These are phyloP conservation scores for Ammodytes marinus DNA, from an alignment of 2,113 vertebrate genomes.

Conservation along the genomic window DNA sequence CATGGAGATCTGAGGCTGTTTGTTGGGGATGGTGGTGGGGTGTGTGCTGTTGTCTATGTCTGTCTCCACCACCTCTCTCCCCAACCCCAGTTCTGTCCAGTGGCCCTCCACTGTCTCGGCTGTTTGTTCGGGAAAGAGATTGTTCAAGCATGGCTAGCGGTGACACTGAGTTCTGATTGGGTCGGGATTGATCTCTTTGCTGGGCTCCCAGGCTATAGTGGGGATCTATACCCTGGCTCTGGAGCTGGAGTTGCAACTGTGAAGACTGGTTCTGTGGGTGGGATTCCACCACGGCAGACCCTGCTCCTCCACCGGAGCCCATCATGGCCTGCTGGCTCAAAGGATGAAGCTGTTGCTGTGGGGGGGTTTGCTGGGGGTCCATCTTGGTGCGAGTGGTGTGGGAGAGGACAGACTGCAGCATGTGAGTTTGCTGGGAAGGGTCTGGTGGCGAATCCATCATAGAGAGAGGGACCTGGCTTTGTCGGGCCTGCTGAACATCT, in stretches of 20 bases:
- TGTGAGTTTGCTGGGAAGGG: conserved; percentile 80
- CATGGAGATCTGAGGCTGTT: conserved; percentile 76
- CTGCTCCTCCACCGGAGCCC: conserved; percentile 61
- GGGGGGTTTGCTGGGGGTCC: conserved; percentile 74
- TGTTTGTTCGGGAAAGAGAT: conserved; percentile 77
- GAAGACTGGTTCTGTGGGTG: conserved; percentile 81
- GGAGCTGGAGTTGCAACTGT: conserved; percentile 86
- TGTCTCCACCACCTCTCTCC: conserved; percentile 64
- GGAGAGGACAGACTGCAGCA: conserved; percentile 90
- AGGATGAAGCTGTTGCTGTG: conserved; percentile 67
- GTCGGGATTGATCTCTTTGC: conserved; percentile 77
- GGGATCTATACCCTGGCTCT: conserved; percentile 86
- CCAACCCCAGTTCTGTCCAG: conserved; percentile 71
- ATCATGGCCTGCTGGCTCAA: conserved; percentile 84
- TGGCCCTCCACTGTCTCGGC: conserved; percentile 65
- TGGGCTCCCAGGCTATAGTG: conserved; percentile 82
- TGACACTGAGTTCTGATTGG: conserved; percentile 81
- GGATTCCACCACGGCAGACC: conserved; percentile 65
- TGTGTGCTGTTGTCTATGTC: conserved; percentile 80
- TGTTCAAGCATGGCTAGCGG: conserved; percentile 80
- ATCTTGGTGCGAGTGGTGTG: conserved; percentile 85
- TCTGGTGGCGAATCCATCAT: conserved; percentile 84
- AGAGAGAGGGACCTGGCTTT: conserved; percentile 80
- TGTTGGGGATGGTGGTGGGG: conserved; percentile 76
- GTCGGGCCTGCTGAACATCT: conserved; percentile 74